These are phyloP conservation scores for Plecotus auritus DNA, from an alignment of 2,113 vertebrate species.

Conservation along the genomic window DNA sequence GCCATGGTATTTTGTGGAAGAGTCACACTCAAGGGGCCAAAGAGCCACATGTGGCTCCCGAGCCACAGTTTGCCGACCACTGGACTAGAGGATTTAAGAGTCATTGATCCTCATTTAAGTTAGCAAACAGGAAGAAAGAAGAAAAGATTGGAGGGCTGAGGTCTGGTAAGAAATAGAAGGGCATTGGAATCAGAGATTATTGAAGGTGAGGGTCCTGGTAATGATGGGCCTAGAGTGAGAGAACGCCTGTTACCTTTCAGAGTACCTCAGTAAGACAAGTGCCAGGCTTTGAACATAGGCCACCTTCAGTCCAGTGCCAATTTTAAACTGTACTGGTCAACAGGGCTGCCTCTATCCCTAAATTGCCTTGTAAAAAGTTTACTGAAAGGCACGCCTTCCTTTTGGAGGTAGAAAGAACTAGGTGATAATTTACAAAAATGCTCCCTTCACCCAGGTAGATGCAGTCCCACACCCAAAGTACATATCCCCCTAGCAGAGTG, in stretches of 20 bases:
- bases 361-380: background rate
- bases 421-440: background rate
- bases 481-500: background rate
- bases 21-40: no score
- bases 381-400: background rate
- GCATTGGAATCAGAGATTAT: background rate
- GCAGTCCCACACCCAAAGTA: background rate
- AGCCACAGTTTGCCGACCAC: no score
- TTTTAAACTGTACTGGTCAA: background rate
- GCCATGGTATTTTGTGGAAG: no score
- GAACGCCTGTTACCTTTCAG: background rate
- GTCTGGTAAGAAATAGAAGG: background rate
- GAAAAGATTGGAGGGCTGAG: background rate
- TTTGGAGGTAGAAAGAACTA: background rate
- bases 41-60: no score
- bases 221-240: rapidly evolving
- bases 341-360: background rate
- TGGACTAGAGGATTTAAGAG: background rate
- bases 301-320: background rate
- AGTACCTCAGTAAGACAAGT: background rate
- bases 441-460: background rate
- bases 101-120: background rate
- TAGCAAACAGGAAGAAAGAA: background rate
- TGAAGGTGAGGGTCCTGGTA: background rate
- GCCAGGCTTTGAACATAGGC: background rate